Base-by-base conservation (phyloP, 2,797 vertebrate species). In the Molossus alvarezi region DNA sequence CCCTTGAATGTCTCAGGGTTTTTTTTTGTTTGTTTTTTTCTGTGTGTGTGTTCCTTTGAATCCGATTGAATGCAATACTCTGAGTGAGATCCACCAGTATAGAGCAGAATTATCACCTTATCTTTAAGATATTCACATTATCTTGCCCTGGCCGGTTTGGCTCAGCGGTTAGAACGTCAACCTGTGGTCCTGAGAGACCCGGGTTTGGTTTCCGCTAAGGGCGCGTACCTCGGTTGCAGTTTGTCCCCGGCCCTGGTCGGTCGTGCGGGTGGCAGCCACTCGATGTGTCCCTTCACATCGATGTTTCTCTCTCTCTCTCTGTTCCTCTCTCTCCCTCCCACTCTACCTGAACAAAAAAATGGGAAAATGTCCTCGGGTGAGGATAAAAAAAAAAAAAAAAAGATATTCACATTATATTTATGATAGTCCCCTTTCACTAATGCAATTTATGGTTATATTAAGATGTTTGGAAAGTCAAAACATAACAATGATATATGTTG, bases 381-480 rank as follows among this genome's bases (percentile, higher is more conserved):
- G 33, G 33, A 33, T 33, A 33, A 33, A 33, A 33, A 33, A 33
- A 33, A 33, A 33, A 33, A 33, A 33, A 33, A 33, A 33, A 33
- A 33, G 33, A 33, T 33, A 33, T 33, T 33, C 33, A 33, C 33
- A 33, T 33, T 23, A 64, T 90, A 14, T 89, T 88, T 45, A 83
- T 69, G 27, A 51, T 58, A 23, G 29, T 81, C 57, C 76, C 9
- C 9, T 69, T 88, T 94, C 25, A 76, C 72, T 18, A 51, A 86
- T 71, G 62, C 1, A 51, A 20, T 55, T n/a, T 73, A 33, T 90
- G 41, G 10, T 69, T 82, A 53, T 86, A 76, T 77, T 76, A 73
- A 79, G 5, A 41, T 27, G 86, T 94, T 79, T 4, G 29, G n/a
- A 48, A 82, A 87, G 13, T 89, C 37, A 89, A 93, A 95, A 83